Conservation (phyloP, 2,888 invertebrate genomes). For the Phyllotreta striolata region DNA sequence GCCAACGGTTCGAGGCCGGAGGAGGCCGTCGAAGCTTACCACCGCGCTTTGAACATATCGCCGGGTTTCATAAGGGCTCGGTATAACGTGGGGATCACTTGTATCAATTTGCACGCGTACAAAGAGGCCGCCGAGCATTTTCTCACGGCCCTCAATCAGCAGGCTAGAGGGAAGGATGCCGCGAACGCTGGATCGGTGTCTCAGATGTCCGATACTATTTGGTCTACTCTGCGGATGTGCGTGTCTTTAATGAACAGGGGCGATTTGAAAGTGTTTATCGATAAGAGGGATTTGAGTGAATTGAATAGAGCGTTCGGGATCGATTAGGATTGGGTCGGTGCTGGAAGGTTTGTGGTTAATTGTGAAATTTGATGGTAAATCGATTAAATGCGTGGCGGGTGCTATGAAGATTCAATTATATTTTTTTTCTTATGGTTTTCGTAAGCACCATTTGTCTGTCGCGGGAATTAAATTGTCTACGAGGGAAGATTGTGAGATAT, state of each 20-base stretch:
- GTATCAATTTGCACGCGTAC: conserved; percentile 94
- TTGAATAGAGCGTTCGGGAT: conserved; percentile 71
- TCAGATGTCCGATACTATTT: conserved; percentile 90
- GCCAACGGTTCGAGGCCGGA: conserved; percentile 95
- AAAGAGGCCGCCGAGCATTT: conserved; percentile 95
- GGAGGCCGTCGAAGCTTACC: conserved; percentile 96
- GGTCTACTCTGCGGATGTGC: conserved; percentile 92
- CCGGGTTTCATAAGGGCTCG: conserved; percentile 97
- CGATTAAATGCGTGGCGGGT: too few species aligned
- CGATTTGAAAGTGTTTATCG: conserved; percentile 69
- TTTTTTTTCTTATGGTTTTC: too few species aligned
- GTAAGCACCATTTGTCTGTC: too few species aligned
- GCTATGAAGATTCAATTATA: too few species aligned
- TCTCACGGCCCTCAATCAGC: conserved; percentile 90
- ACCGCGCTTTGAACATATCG: conserved; percentile 85
- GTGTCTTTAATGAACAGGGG: conserved; percentile 79
- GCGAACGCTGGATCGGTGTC: conserved; percentile 59
- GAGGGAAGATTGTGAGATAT: too few species aligned
- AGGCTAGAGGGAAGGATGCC: conserved; percentile 75
- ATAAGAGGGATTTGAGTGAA: conserved; percentile 68
- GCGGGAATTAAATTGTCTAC: too few species aligned
- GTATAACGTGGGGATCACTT: conserved; percentile 97
- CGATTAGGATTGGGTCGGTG: background rate
- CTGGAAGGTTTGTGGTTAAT: too few species aligned
- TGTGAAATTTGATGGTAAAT: too few species aligned